Base-by-base conservation (phyloP, 2,797 vertebrate species). In the Acanthornis magna region DNA sequence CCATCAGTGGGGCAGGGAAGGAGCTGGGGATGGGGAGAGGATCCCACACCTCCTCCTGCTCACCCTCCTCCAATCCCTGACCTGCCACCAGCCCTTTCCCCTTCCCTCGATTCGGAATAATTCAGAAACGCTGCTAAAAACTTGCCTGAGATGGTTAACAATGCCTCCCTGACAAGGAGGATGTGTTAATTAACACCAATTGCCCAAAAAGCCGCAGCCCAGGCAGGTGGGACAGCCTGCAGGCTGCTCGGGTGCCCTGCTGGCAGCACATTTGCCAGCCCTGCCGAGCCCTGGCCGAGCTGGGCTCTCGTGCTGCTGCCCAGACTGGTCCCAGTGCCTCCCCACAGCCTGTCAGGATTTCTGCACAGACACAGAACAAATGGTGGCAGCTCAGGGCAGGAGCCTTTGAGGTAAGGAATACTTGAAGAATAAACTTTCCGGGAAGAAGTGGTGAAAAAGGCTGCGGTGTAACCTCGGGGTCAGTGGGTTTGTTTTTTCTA, bases 161-260 rank as follows among this genome's bases (percentile, higher is more conserved):
- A 12, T 32, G 71, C 30, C 88, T 63, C 76, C 73, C 91, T 94
- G 90, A 88, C 95, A 63, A 91, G 95, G 85, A 93, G 82, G 72
- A 93, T 88, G 83, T 96, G 94, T 97, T 97, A 97, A 98, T 97
- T 94, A 92, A 30, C 93, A 76, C 15, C 91, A 81, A 40, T 85
- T 91, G 93, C 77, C 70, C 92, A 11, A 16, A 7, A 38, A 36
- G 53, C 20, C 2, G 3, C 36, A 29, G 62, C 30, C 20, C 8
- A 2, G 82, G 16, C 85, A 36, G 91, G 83, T 66, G 78, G 85
- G 71, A 13, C 57, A n/a, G 16, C 20, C 8, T 4, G 57, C n/a
- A 34, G 43, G 7, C 75, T 21, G 43, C 3, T 38, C 50, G 15
- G 68, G 72, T 50, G 27, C 32, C 86, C 63, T 5, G 17, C 61